Evolutionary conservation across 2,113 vertebrate genomes (phyloP), one percentile per base, ranked within the genome.

Genomic region (Centropus unirufus): DNA sequence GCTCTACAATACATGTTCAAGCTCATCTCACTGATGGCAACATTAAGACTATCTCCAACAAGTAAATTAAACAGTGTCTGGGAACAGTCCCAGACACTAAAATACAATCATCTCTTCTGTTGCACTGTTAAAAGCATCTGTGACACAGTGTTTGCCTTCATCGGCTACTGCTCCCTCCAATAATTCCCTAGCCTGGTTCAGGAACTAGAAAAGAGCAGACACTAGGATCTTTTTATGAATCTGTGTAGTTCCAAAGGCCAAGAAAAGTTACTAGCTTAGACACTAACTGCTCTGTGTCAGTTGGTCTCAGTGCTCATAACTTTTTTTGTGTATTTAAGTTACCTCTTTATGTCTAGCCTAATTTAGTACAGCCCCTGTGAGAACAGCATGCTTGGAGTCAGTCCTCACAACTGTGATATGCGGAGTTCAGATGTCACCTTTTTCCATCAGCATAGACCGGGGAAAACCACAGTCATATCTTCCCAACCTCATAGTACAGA

Each of bases 11-110:
- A 67, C 75, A 83, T 77, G 61, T 81, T 88, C 81, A 68, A 86
- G 8, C 61, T 59, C 79, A 77, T 96, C 63, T 93, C 68, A 55
- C 85, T 88, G 76, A 96, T 89, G 83, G 82, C 52, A 63, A 86
- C 87, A 77, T 83, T 81, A 69, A 90, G 72, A 83, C 36, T 70
- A 73, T 77, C 55, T 93, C 72, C 83, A 90, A 77, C 68, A 83
- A 77, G 46, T 86, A 95, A 96, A 94, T 95, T 90, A 95, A 92
- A 92, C 51, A 70, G 36, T n/a, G 72, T 77, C 76, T 86, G 90
- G 76, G 68, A 95, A 75, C 79, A 80, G 76, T 93, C 51, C 82
- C 72, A 88, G 72, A n/a, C 85, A 80, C 36, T 77, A 49, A 46
- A 86, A 46, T 66, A 39, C 27, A 74, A 70, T 77, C 23, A 68